Evolutionary conservation across 2,797 vertebrate species (phyloP), one percentile per base, ranked within the genome.

Genomic region (Hybognathus amarus): DNA sequence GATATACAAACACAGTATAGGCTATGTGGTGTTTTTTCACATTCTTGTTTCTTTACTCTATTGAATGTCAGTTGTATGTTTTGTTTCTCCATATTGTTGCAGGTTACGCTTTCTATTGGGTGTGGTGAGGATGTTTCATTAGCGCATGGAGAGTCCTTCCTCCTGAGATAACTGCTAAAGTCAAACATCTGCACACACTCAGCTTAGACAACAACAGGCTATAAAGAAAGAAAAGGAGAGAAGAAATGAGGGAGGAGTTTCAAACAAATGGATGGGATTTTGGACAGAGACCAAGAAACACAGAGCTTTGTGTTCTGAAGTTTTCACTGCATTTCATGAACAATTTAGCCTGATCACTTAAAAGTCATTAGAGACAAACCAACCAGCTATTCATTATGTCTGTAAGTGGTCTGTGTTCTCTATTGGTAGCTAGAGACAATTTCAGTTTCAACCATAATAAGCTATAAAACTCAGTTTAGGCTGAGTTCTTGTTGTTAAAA

Each of bases 161-260:
- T 87, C 89, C 87, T 87, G 88, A 92, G 88, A 90, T 82, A 80
- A 88, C 89, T 77, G 85, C 87, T 92, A 86, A 91, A 92, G 85
- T 77, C 79, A 87, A 94, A 93, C 93, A 95, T 94, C 92, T 94
- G 94, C 83, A 87, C 76, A 24, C 2, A 30, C 36, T 82, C 50
- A 86, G 88, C 89, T 91, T 82, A 91, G 81, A 84, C 71, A n/a
- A 84, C 71, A 24, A 79, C 82, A 89, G 86, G 87, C 87, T 88
- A 87, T 70, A 82, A 84, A 47, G 64, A 85, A 50, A 74, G 45
- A 77, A 79, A 81, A 68, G 63, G 67, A 82, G 78, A 59, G 42
- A 63, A 83, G 45, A 61, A 50, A 63, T 30, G 81, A 81, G 86
- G 80, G 86, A 89, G 76, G 84, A 67, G 76, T 52, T 74, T 79